Evolutionary conservation across 2,797 vertebrate species (phyloP), one percentile per base, ranked within the genome.

Genomic region (Poliocrania exsul): DNA sequence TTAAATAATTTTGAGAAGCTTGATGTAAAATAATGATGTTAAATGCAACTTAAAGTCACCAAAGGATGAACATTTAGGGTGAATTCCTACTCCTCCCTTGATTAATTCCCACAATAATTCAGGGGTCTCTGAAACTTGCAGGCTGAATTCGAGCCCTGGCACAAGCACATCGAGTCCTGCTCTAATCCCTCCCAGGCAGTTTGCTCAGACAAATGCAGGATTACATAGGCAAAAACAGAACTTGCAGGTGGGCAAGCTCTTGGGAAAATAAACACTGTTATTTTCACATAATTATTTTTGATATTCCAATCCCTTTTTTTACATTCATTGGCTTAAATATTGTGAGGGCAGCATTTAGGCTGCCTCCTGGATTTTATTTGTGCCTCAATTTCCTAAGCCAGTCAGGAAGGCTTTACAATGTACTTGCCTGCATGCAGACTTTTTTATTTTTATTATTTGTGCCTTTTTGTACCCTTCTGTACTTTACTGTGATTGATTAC

Each of bases 1-100:
- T 92, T 94, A 97, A 97, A 97, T 94, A 95, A 96, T 96, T 96
- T 97, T 81, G 93, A 97, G 96, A 83, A 85, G 80, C 86, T 88
- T 93, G 86, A 92, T 94, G 91, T 88, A 80, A 92, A 95, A 85
- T 78, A 92, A 96, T 86, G 95, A 81, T 90, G 38, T 49, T 90
- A 50, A 70, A 40, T 88, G 92, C 83, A 85, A 88, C 92, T 93
- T 78, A 42, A 57, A 95, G 83, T 61, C 90, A 93, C 58, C 60
- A 66, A 93, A 95, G 64, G 73, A 70, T 71, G 69, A 92, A 88
- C 51, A 40, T 92, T 90, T 85, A 70, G 38, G 37, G 49, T 88
- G 69, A 49, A 60, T 46, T 65, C 51, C 70, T 94, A 42, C 93
- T 83, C 53, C 50, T 42, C 31, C 53, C 10, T 61, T 94, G 92